phyloP scores from a whole-genome alignment of 2,113 vertebrate genomes.

The Anoura caudifer region DNA sequence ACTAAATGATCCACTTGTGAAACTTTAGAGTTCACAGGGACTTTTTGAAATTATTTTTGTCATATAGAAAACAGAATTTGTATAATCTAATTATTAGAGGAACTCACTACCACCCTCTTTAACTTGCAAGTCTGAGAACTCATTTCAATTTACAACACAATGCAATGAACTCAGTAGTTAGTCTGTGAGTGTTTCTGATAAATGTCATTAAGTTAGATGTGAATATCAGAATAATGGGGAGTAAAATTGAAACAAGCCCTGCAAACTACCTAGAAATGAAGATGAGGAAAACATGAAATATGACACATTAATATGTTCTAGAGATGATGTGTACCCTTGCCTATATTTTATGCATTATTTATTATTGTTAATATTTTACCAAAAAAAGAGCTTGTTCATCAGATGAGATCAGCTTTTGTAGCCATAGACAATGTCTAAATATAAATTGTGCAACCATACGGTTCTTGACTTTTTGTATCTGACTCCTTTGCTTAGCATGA shows the following conservation, averaged over 20 bases:
- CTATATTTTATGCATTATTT: neutral
- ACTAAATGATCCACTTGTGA: neutral
- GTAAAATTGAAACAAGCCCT: neutral
- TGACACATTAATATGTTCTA: neutral
- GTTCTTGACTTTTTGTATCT: neutral
- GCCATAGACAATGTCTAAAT: neutral
- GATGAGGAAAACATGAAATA: neutral
- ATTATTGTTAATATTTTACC: neutral
- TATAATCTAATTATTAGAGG: neutral
- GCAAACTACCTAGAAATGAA: neutral
- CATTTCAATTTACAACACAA: neutral
- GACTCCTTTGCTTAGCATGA: neutral
- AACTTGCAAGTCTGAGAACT: neutral
- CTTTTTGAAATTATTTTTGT: neutral
- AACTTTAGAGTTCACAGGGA: neutral
- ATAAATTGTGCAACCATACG: neutral
- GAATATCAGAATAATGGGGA: neutral
- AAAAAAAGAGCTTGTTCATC: slow-evolving; percentile 27
- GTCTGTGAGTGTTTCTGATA: neutral
- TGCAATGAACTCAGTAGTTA: neutral
- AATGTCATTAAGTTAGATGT: neutral
- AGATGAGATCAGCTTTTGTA: neutral
- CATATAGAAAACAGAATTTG: neutral
- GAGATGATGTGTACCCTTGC: neutral
- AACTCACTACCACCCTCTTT: neutral